Conservation (phyloP, 1,140 invertebrate genomes). For the Drosophila triauraria region DNA sequence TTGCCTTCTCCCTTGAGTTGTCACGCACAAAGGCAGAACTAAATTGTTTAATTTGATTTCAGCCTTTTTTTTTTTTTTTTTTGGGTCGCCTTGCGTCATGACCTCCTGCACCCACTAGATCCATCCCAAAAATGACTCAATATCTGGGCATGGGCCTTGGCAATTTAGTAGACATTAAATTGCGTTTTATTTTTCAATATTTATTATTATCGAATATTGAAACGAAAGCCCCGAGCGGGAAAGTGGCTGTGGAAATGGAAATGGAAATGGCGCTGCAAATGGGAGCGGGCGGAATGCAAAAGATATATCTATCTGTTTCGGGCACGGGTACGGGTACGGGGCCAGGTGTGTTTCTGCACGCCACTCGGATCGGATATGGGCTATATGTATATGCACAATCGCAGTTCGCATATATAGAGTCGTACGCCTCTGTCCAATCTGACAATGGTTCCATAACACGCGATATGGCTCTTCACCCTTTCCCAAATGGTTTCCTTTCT, state of each 20-base stretch:
- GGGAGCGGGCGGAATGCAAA: conserved; percentile 39
- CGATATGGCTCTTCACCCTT: conserved; percentile 53
- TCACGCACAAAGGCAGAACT: conserved; percentile 80
- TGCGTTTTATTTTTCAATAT: conserved; percentile 81
- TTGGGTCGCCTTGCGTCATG: conserved; percentile 68
- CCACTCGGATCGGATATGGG: conserved; percentile 34
- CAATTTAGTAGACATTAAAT: conserved; percentile 71
- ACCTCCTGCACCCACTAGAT: conserved; percentile 21
- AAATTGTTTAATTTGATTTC: conserved; percentile 84
- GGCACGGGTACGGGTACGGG: conserved; percentile 3
- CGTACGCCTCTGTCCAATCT: conserved; percentile 28
- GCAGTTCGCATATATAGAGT: conserved; percentile 55
- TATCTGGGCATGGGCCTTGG: conserved; percentile 46
- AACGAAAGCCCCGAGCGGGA: conserved; percentile 55
- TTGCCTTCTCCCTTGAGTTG: conserved; percentile 81
- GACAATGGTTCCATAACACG: conserved; percentile 60
- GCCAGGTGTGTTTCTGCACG: conserved; percentile 52
- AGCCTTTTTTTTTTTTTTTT: conserved; percentile 22
- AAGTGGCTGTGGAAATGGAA: conserved; percentile 40
- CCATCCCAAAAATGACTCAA: conserved; percentile 70
- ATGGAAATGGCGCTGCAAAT: conserved; percentile 37
- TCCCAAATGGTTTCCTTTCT: not conserved
- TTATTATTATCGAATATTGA: conserved; percentile 79
- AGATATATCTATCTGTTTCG: conserved; percentile 16
- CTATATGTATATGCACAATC: conserved; percentile 30